A percentile compares a stretch with the other conserved stretches of the same genome.
Evolutionary conservation across 2,113 vertebrate genomes (phyloP).

Genomic region (Speoplatyrhinus poulsoni): DNA sequence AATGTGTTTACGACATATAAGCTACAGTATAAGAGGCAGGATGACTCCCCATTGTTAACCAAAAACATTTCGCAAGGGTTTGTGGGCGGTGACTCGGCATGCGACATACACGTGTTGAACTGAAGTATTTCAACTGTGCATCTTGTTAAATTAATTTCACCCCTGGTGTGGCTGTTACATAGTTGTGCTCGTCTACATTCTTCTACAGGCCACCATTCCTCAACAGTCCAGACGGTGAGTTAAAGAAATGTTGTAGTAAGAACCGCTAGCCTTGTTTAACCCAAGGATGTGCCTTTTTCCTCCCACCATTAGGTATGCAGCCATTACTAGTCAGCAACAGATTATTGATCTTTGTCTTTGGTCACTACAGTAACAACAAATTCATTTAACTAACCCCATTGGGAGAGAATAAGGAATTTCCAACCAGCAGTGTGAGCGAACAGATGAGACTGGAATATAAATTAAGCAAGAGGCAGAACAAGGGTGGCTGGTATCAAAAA

Average conservation of each 20-base stretch:
- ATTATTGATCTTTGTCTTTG: slow-evolving; percentile 70
- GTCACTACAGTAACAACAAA: slow-evolving; percentile 72
- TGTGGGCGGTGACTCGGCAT: neutral
- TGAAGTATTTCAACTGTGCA: too few relatives aligned
- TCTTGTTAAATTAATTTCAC: too few relatives aligned
- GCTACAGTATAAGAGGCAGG: neutral
- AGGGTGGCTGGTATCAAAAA: slow-evolving; percentile 48
- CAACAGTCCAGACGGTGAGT: too few relatives aligned
- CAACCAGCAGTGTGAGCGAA: slow-evolving; percentile 39
- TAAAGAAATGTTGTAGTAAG: neutral
- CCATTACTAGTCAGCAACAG: slow-evolving; percentile 69
- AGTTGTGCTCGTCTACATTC: too few relatives aligned
- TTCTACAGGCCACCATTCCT: too few relatives aligned
- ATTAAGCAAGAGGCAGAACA: slow-evolving; percentile 35
- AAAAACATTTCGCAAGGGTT: neutral
- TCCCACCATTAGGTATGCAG: slow-evolving; percentile 51
- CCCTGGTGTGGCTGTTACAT: too few relatives aligned
- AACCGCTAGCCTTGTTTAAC: neutral
- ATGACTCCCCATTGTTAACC: neutral
- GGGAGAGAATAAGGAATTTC: slow-evolving; percentile 52
- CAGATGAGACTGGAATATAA: slow-evolving; percentile 47
- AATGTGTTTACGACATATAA: neutral
- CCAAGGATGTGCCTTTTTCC: slow-evolving; percentile 12
- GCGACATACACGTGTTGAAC: too few relatives aligned
- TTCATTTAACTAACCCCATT: slow-evolving; percentile 70